Percentiles rank a stretch among this genome's conserved stretches.
Evolutionary conservation across 2,113 vertebrate genomes (phyloP).

Genomic region (Talpa occidentalis): DNA sequence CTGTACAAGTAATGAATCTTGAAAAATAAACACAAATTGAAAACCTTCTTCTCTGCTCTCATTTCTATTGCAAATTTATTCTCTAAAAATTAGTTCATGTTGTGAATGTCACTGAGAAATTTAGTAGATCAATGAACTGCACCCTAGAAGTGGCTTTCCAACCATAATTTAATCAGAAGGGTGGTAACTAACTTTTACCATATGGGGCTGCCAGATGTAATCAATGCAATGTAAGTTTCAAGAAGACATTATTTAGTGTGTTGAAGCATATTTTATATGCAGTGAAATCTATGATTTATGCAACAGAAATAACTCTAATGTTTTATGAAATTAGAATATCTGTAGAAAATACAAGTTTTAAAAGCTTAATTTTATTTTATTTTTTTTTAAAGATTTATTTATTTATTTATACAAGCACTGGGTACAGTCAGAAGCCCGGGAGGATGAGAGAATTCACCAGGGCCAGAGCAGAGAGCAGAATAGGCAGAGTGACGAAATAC

Average conservation of each 20-base stretch:
- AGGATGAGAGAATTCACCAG: too few relatives aligned
- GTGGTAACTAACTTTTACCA: conserved; percentile 83
- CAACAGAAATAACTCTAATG: conserved; percentile 79
- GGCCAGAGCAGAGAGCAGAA: too few relatives aligned
- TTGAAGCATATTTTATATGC: conserved; percentile 77
- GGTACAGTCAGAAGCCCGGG: too few relatives aligned
- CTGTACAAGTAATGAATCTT: conserved; percentile 57
- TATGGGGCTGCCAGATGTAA: conserved; percentile 86
- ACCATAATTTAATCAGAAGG: conserved; percentile 85
- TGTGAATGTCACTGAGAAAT: conserved; percentile 79
- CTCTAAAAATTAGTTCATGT: conserved; percentile 69
- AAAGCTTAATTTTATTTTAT: conserved; percentile 62
- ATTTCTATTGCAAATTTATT: conserved; percentile 60
- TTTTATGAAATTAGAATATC: conserved; percentile 76
- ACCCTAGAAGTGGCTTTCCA: conserved; percentile 78
- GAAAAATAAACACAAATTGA: conserved; percentile 66
- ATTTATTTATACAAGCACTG: too few relatives aligned
- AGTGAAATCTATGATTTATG: conserved; percentile 84
- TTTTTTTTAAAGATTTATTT: too few relatives aligned
- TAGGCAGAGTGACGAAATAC: too few relatives aligned
- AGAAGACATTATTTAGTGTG: conserved; percentile 77
- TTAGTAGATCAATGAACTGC: conserved; percentile 72
- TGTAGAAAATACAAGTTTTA: conserved; percentile 73
- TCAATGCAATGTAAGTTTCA: conserved; percentile 81
- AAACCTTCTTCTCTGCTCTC: conserved; percentile 70